Evolutionary conservation across 2,888 invertebrate genomes (phyloP).

Genomic region (Phragmatobia fuliginosa): DNA sequence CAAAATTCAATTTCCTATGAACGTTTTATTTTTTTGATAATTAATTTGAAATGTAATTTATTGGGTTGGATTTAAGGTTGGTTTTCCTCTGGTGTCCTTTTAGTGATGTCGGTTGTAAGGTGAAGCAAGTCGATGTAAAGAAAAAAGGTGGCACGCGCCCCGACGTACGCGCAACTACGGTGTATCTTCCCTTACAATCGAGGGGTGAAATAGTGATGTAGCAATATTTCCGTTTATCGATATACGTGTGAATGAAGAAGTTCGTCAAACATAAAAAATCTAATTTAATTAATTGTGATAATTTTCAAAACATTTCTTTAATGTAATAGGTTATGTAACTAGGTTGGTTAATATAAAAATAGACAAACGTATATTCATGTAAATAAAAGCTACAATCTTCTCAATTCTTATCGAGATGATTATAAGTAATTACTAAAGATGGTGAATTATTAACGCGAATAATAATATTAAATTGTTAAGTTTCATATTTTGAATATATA

Average conservation of each 20-base stretch:
- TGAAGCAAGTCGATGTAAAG: constrained; percentile 76
- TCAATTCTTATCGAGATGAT: too few species aligned
- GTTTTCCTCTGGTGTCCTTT: constrained; percentile 24
- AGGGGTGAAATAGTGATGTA: constrained; percentile 69
- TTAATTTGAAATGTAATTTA: constrained; percentile 42
- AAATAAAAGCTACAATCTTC: too few species aligned
- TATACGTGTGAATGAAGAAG: not conserved
- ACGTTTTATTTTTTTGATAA: constrained; percentile 17
- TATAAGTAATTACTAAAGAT: too few species aligned
- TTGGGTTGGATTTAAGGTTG: constrained; percentile 2
- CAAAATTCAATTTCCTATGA: constrained; percentile 31
- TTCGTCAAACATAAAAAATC: too few species aligned
- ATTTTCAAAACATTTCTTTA: not conserved
- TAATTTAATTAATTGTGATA: not conserved
- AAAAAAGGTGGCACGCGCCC: constrained; percentile 86
- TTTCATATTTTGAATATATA: too few species aligned
- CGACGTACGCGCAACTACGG: constrained; percentile 72
- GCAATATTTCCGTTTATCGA: constrained; percentile 28
- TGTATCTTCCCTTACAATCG: constrained; percentile 82
- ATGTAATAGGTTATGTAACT: too few species aligned
- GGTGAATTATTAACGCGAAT: too few species aligned
- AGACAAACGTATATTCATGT: not conserved
- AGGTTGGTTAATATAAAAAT: not conserved
- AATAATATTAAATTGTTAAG: too few species aligned
- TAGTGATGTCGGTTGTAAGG: constrained; percentile 60